phyloP scores from a whole-genome alignment of 2,888 invertebrate species.

The Neuroscelio doddi region DNA sequence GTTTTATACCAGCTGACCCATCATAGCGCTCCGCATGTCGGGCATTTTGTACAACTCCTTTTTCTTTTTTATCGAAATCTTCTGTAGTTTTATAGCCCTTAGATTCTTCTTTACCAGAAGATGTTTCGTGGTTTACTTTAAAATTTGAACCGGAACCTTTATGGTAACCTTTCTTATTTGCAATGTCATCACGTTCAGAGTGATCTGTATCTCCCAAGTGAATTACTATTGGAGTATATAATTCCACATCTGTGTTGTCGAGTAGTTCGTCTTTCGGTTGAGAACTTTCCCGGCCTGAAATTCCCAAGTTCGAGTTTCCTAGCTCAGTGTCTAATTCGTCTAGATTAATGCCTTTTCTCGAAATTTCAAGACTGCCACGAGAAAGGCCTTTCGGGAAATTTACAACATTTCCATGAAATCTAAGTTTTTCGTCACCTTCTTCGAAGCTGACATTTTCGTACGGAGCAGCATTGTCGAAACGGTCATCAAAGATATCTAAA shows the following conservation, averaged over 20 bases:
- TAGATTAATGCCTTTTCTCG: conserved; percentile 31
- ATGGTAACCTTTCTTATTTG: conserved; percentile 27
- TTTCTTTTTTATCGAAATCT: conserved; percentile 57
- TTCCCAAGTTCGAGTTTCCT: conserved; percentile 22
- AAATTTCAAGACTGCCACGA: conserved; percentile 27
- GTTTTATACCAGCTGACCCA: conserved; percentile 68
- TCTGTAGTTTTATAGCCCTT: conserved; percentile 60
- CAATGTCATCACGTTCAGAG: conserved; percentile 12
- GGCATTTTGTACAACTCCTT: conserved; percentile 52
- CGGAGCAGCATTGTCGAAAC: conserved; percentile 15
- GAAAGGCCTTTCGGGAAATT: conserved; percentile 34
- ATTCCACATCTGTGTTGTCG: conserved; percentile 13
- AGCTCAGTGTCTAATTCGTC: conserved; percentile 15
- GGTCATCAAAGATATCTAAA: conserved; percentile 20
- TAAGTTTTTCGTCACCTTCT: conserved; percentile 17
- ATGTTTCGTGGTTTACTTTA: conserved; percentile 49
- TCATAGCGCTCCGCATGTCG: conserved; percentile 59
- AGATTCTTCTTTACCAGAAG: conserved; percentile 49
- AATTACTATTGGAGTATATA: conserved; percentile 8
- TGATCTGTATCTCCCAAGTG: conserved; percentile 16
- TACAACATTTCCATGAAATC: conserved; percentile 32
- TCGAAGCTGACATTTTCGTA: conserved; percentile 24
- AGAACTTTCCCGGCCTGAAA: conserved; percentile 20
- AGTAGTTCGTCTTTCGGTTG: conserved; percentile 8
- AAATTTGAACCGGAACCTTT: conserved; percentile 49